These are phyloP conservation scores for Mixornis gularis DNA, from an alignment of 2,113 vertebrate genomes.

Conservation along the genomic window DNA sequence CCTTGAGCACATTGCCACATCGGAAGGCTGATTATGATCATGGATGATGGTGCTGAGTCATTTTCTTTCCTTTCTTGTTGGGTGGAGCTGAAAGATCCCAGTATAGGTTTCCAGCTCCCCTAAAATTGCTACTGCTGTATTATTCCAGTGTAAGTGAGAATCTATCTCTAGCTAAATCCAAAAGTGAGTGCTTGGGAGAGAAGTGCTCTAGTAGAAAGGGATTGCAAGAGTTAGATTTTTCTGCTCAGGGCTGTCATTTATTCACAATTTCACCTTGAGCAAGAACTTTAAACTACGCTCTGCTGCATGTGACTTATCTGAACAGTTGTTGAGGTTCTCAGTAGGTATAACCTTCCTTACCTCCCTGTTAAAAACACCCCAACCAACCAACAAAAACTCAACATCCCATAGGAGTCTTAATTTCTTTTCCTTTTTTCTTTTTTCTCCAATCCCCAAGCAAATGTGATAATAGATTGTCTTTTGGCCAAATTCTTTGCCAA, in stretches of 20 bases:
- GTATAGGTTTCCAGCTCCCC: not conserved
- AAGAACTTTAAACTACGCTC: not conserved
- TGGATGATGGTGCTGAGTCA: not conserved
- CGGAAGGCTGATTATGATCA: not conserved
- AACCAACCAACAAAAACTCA: not conserved
- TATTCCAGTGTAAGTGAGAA: not conserved
- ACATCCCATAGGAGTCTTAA: not conserved
- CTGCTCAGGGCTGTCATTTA: not conserved
- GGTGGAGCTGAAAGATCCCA: not conserved
- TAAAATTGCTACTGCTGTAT: not conserved
- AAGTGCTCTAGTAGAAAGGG: not conserved
- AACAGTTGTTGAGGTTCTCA: not conserved
- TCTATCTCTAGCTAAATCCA: not conserved
- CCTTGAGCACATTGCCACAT: not conserved
- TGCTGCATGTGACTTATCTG: not conserved
- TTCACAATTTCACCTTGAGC: not conserved
- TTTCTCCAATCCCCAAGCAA: not conserved
- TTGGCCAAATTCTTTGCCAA: not conserved
- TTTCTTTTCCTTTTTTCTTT: not conserved
- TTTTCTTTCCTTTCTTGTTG: not conserved
- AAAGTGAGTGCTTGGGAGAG: not conserved
- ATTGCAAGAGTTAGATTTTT: not conserved
- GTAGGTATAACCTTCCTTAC: not conserved
- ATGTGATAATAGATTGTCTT: not conserved
- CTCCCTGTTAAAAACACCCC: not conserved